Conservation (phyloP, 1,140 invertebrate species). For the Drosophila repleta region DNA sequence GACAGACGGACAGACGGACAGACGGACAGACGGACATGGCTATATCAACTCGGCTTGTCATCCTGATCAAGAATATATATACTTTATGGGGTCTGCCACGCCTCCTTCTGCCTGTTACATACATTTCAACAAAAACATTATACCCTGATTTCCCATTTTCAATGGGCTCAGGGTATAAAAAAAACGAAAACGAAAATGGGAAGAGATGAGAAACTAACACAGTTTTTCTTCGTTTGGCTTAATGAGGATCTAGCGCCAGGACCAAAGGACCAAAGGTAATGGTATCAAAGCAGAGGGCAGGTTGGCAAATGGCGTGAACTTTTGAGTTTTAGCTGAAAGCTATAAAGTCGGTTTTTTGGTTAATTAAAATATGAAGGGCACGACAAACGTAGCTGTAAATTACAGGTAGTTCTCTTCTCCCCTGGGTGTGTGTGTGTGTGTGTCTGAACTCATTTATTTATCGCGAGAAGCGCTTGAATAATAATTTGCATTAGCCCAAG, state of each 20-base stretch:
- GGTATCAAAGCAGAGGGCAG: conserved; percentile 40
- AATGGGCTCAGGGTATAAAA: no score
- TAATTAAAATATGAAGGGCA: conserved; percentile 70
- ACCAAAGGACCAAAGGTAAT: conserved; percentile 11
- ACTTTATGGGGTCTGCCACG: no score
- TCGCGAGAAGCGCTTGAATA: conserved; percentile 63
- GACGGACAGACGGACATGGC: no score
- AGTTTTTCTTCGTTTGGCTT: conserved; percentile 71
- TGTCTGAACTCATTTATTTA: conserved; percentile 17
- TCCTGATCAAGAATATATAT: no score
- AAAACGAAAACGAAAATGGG: not conserved
- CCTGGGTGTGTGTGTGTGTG: not conserved
- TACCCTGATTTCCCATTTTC: no score
- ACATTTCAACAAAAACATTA: no score
- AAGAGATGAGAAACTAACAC: conserved; percentile 50
- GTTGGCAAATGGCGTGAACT: conserved; percentile 49
- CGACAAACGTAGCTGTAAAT: conserved; percentile 53
- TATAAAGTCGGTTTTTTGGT: conserved; percentile 23
- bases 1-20: no score
- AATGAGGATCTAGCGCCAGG: conserved; percentile 73
- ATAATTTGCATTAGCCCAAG: conserved; percentile 67
- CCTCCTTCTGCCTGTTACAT: no score
- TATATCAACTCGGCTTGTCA: no score
- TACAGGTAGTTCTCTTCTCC: conserved; percentile 37
- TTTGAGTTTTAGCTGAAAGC: conserved; percentile 41